Base-by-base conservation (phyloP, 2,797 vertebrate species). In the Mormyrus hasselquistii region DNA sequence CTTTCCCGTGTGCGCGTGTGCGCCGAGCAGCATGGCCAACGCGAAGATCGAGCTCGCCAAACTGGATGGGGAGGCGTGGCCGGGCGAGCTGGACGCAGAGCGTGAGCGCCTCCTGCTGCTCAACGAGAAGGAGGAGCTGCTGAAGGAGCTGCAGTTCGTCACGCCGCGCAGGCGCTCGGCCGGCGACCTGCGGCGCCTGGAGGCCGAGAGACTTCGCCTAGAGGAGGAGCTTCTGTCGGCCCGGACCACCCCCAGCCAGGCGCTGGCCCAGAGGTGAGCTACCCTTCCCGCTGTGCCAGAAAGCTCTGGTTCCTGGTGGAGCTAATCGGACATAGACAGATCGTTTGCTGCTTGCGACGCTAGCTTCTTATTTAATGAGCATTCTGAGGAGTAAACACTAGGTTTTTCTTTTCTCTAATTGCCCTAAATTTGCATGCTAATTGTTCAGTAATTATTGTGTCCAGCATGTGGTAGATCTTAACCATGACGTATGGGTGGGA, bases 141-240 rank as follows among this genome's bases (percentile, higher is more conserved):
- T 97, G 91, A 97, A 97, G 89, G 96, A 97, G 87, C 95, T 97
- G 14, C 96, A 97, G 91, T 97, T 97, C n/a, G 91, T 96, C 89
- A 96, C 94, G 2, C 95, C 95, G 0, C 91, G 95, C 14, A 95
- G 91, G 49, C 96, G 96, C 89, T 94, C 94, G 0, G 94, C 91
- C 19, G 95, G 93, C 2, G 96, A 97, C 29, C 88, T 96, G 65
- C 93, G 95, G 47, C 93, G 88, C 19, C 93, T 97, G 89, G 96
- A 97, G 87, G 94, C 94, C 0, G 95, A 96, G 88, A 94, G 96
- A 84, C 96, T 92, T 89, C 94, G 94, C 14, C 94, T 97, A 55
- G 96, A 97, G 92, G 95, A 95, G 89, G 96, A 97, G 90, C 93
- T 97, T 89, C 91, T 95, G 59, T 93, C 94, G 0, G 94, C 93